Evolutionary conservation across 1,140 invertebrate genomes (phyloP), one percentile per base, ranked within the genome.

Genomic region (Drosophila insularis): DNA sequence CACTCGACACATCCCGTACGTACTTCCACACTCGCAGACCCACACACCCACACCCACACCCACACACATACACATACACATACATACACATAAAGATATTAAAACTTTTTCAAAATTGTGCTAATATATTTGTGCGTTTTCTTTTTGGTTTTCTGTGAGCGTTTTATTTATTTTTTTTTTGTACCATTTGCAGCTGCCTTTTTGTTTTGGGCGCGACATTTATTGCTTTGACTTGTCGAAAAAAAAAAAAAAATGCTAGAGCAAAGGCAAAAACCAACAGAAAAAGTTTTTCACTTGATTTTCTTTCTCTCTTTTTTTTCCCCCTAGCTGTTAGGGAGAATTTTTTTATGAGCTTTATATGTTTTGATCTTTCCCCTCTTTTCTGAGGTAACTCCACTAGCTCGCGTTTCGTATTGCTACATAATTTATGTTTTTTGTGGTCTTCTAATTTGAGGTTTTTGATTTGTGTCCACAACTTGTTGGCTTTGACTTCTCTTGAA

Each of bases 21-120:
- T 27, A 27, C 27, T 27, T 27, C 27, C 21, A 61, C 32, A 32
- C 35, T 23, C n/a, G 2, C 62, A 60, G 7, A n/a, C 63, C 19
- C 19, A 32, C 63, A 54, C 35, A 39, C 37, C 53, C 58, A 31
- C 56, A 37, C 60, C n/a, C 19, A 59, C 32, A 31, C 32, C 21
- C 13, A 5, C 61, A 60, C 10, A n/a, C 63, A 31, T 11, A 32
- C 63, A 54, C 23, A 32, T 19, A 60, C 53, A 32, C 50, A 32
- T 43, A 60, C 84, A 82, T 74, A 74, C 82, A 81, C 79, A 87
- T 89, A 87, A 89, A 87, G 79, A 89, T 89, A 87, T 89, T 87
- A 89, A 87, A 89, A 87, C 64, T 71, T 82, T 89, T 80, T 66
- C 56, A 11, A 50, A 50, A 50, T 50, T 50, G 43, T 50, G 43